These are phyloP conservation scores for Nyctibius bracteatus DNA, from an alignment of 2,113 vertebrate genomes.

Conservation along the genomic window DNA sequence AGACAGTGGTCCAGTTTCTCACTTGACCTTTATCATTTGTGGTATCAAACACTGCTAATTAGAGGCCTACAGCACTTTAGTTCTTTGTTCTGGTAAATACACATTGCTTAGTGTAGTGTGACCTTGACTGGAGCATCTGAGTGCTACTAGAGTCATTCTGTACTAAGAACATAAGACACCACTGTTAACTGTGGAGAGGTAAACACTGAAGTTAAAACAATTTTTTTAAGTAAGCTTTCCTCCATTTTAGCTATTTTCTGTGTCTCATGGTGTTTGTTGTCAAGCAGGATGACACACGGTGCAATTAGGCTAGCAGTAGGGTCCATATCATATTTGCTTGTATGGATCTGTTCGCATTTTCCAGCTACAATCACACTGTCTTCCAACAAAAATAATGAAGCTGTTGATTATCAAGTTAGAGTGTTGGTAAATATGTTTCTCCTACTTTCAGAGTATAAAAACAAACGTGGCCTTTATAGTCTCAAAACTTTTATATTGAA, in stretches of 20 bases:
- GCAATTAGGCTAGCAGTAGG: background rate
- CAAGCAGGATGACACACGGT: background rate
- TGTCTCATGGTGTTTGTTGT: background rate
- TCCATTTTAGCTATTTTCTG: background rate
- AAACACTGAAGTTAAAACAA: background rate
- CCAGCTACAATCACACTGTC: background rate
- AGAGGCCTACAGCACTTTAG: background rate
- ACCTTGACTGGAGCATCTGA: background rate
- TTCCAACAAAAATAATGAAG: conserved; percentile 25
- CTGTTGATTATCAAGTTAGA: conserved; percentile 7
- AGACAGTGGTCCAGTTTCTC: background rate
- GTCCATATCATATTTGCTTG: background rate
- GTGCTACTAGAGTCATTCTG: background rate
- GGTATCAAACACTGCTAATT: background rate
- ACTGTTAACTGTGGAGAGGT: background rate
- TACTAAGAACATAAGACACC: background rate
- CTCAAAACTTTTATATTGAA: background rate
- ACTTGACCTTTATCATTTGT: background rate
- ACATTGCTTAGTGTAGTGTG: background rate
- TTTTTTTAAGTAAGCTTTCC: background rate
- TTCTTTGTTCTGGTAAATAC: background rate
- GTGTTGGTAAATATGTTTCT: conserved; percentile 31
- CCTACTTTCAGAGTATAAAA: background rate
- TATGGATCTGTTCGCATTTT: conserved; percentile 5
- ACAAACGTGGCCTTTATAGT: background rate